Evolutionary conservation across 2,888 invertebrate genomes (phyloP), one percentile per base, ranked within the genome.

Genomic region (Ypsolopha scabrella): DNA sequence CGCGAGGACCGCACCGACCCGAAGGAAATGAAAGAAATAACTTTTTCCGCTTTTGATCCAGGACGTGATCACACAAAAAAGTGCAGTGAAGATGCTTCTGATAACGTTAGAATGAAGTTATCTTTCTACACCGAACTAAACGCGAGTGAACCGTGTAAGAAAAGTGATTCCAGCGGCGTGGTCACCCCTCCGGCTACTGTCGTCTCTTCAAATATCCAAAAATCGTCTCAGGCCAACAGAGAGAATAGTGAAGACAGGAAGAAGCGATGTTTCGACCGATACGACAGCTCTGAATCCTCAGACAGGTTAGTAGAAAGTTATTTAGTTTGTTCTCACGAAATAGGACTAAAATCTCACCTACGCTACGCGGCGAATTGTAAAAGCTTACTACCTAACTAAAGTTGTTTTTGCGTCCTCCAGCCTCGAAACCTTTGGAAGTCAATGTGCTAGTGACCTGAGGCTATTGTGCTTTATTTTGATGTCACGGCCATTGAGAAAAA

Each of bases 211-310:
- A 11, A 34, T 67, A 76, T 77, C 72, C 80, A 63, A 78, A 80
- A 74, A 68, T 70, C 77, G 62, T 67, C 70, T 63, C 72, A 70
- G 61, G 65, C 65, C 69, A 79, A 62, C 63, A 59, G 60, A 56
- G 70, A 64, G 61, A 70, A 75, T 55, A 80, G 85, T 54, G 90
- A 90, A 65, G 91, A 90, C 73, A 90, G 92, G 79, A 93, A 92
- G 87, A 95, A 94, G 87, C 90, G 95, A 86, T 94, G 95, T 87
- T 89, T 93, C 79, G 94, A 95, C 90, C 91, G 95, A 88, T 95
- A 94, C 88, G 95, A 96, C 89, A 95, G 95, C 82, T 95, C 95
- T 70, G 95, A 95, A 88, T 95, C 95, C 71, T 95, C 95, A 86
- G 95, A 95, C 93, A 95, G 95, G 95, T 95, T 80, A 89, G 89